A percentile compares a stretch with the other conserved stretches of the same genome.
Evolutionary conservation across 92 coral and sea anemone genomes (phyloP).

Genomic region (Phenganax subtilis): DNA sequence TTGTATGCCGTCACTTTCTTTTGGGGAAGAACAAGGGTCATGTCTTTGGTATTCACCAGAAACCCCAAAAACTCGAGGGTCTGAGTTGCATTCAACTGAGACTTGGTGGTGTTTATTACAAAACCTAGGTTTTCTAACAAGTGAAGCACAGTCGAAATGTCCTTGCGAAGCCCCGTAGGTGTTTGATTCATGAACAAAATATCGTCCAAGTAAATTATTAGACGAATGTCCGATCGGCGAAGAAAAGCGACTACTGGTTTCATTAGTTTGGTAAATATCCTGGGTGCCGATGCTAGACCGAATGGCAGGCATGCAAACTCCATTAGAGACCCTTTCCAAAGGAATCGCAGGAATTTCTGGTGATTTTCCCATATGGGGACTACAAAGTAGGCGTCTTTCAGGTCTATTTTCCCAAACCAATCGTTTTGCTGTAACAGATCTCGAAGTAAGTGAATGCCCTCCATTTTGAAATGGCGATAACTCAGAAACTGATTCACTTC

Average conservation of each 20-base stretch:
- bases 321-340: conserved; percentile 35
- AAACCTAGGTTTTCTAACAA: conserved; percentile 40
- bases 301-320: conserved; percentile 50
- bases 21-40: conserved; percentile 46
- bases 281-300: conserved; percentile 39
- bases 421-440: conserved; percentile 21
- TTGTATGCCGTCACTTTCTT: conserved; percentile 36
- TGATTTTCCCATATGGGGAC: conserved; percentile 34
- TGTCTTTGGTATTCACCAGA: conserved; percentile 23
- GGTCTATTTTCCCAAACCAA: conserved; percentile 15
- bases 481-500: conserved; percentile 4
- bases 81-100: conserved; percentile 14
- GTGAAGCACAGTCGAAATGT: too few relatives aligned
- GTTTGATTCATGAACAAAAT: conserved; percentile 38
- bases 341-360: conserved; percentile 40
- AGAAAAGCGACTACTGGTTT: conserved; percentile 40
- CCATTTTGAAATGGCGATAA: conserved; percentile 51
- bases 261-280: conserved; percentile 35
- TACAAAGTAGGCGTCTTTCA: conserved; percentile 16
- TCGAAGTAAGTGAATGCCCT: conserved; percentile 23
- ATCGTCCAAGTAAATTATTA: conserved; percentile 49
- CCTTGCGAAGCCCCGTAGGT: too few relatives aligned
- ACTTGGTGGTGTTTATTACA: conserved; percentile 40
- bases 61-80: conserved; percentile 37
- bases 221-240: conserved; percentile 35